These are phyloP conservation scores for Pollenia amentaria DNA, from an alignment of 2,888 invertebrate genomes.

Conservation along the genomic window DNA sequence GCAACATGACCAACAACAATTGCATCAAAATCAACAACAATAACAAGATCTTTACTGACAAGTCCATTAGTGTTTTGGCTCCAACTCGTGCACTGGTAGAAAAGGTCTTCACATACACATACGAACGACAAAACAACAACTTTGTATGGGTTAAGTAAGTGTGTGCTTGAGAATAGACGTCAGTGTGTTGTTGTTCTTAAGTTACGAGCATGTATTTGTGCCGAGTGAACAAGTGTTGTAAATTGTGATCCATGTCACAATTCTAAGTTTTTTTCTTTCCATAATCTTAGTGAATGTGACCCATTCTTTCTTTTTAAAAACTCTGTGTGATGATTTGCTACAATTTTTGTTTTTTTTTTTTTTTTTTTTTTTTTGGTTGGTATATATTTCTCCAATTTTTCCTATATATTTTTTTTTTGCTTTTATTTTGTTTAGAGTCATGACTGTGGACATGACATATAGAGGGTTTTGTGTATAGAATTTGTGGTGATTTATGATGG, in stretches of 20 bases:
- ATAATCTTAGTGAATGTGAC: not conserved
- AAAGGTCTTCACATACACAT: not conserved
- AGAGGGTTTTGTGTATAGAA: conserved; percentile 17
- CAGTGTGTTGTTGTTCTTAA: conserved; percentile 3
- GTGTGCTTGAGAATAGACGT: not conserved
- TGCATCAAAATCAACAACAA: conserved; percentile 30
- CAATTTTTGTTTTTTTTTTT: not conserved
- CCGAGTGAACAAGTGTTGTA: conserved; percentile 30
- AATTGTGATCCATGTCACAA: conserved; percentile 56
- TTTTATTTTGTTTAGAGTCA: conserved; percentile 6
- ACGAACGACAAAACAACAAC: not conserved
- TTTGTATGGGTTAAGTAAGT: not conserved
- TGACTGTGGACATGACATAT: conserved; percentile 33
- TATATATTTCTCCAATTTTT: conserved; percentile 8
- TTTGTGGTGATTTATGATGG: conserved; percentile 56
- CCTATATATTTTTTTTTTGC: not conserved
- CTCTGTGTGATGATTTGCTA: conserved; percentile 40
- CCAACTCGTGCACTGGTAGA: conserved; percentile 34
- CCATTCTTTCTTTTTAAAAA: conserved; percentile 10
- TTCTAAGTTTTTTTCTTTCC: conserved; percentile 12
- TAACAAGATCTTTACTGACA: conserved; percentile 68
- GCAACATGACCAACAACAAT: conserved; percentile 13
- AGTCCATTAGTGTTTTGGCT: conserved; percentile 71
- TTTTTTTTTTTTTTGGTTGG: not conserved
- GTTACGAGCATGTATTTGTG: conserved; percentile 26